These are phyloP conservation scores for Lordiphosa stackelbergi DNA, from an alignment of 1,140 invertebrate species.

Conservation along the genomic window DNA sequence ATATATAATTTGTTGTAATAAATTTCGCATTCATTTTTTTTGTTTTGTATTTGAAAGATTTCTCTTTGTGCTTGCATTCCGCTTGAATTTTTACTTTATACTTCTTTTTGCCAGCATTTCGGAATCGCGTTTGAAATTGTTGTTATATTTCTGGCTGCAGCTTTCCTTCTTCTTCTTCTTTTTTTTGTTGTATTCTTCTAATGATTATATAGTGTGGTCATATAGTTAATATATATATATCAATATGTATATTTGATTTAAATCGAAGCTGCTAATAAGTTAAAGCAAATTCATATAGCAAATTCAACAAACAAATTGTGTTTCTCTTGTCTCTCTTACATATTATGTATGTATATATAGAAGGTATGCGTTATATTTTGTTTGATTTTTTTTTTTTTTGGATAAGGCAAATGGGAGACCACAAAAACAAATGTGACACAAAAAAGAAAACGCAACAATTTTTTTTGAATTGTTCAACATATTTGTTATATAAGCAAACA, in stretches of 20 bases:
- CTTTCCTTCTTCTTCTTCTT: conserved; percentile 15
- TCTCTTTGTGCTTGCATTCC: conserved; percentile 32
- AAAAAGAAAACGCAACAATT: no score
- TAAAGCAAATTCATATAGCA: conserved; percentile 61
- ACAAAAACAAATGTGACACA: conserved; percentile 2
- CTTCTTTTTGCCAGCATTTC: conserved; percentile 15
- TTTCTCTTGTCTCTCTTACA: conserved; percentile 6
- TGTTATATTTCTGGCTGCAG: conserved; percentile 13
- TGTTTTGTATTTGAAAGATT: conserved; percentile 24
- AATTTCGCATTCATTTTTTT: conserved; percentile 27
- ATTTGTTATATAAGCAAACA: conserved; percentile 6
- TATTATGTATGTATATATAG: conserved; percentile 28
- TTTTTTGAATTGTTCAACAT: no score
- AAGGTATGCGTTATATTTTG: conserved; percentile 44
- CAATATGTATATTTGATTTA: conserved; percentile 70
- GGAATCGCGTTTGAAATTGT: conserved; percentile 11
- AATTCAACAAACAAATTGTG: conserved; percentile 68
- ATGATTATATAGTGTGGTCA: conserved; percentile 67
- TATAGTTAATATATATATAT: conserved; percentile 22
- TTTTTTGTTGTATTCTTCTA: conserved; percentile 28
- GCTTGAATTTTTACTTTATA: conserved; percentile 7
- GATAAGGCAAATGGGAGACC: conserved; percentile 60
- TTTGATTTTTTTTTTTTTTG: conserved; percentile 16
- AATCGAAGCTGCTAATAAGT: conserved; percentile 71
- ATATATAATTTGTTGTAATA: conserved; percentile 19